Evolutionary conservation across 2,797 vertebrate genomes (phyloP).

Genomic region (Carapus acus): DNA sequence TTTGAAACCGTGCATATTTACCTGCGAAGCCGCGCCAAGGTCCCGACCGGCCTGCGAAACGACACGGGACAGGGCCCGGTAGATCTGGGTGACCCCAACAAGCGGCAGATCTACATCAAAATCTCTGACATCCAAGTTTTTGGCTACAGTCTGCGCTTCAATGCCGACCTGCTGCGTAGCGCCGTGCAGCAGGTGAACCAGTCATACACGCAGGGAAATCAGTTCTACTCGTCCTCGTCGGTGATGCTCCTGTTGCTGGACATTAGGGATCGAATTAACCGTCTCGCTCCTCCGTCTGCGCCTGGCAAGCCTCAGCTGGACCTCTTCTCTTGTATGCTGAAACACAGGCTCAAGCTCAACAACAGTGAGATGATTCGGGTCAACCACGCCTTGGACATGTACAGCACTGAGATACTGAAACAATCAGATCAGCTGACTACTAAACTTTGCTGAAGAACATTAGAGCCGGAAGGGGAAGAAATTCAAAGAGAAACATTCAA

Average conservation of each 20-base stretch:
- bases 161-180: constrained; percentile 91
- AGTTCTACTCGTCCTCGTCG: constrained; percentile 96
- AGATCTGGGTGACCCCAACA: constrained; percentile 93
- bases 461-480: constrained; percentile 33
- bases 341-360: constrained; percentile 96
- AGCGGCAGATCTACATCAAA: constrained; percentile 98
- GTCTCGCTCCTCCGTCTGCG: constrained; percentile 90
- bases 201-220: constrained; percentile 94
- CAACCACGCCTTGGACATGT: constrained; percentile 98
- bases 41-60: constrained; percentile 88
- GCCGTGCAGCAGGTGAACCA: constrained; percentile 99
- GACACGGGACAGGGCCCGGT: constrained; percentile 94
- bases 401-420: constrained; percentile 99
- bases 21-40: constrained; percentile 93
- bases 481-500: constrained; percentile 39
- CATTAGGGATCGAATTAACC: constrained; percentile 98
- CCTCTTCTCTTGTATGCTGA: constrained; percentile 99
- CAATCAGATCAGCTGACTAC: constrained; percentile 97
- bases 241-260: constrained; percentile 97
- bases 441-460: constrained; percentile 87
- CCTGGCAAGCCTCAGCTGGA: constrained; percentile 96
- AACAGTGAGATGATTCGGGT: constrained; percentile 98
- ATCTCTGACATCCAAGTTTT: constrained; percentile 98
- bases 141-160: constrained; percentile 96
- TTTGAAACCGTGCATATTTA: constrained; percentile 99